Evolutionary conservation across 2,888 invertebrate genomes (phyloP).

Genomic region (Lochmaea capreae): DNA sequence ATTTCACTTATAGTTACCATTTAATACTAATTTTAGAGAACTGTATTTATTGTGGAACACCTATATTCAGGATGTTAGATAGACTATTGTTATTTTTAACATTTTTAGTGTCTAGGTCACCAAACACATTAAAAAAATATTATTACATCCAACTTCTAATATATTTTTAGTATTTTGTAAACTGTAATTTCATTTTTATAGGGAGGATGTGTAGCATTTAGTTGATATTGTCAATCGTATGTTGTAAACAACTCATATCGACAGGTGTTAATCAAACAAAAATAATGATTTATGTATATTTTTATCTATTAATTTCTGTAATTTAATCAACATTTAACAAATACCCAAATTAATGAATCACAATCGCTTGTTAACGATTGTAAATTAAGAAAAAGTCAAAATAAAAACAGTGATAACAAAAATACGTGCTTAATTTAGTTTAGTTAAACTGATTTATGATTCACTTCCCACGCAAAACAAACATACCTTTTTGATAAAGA

Average conservation of each 20-base stretch:
- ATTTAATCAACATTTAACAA: background rate
- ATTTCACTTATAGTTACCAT: background rate
- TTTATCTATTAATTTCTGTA: background rate
- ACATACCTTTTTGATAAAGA: too few species aligned
- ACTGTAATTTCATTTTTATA: background rate
- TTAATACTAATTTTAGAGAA: background rate
- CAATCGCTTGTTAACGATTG: too few species aligned
- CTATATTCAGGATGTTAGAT: constrained; percentile 15
- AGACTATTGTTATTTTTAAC: constrained; percentile 23
- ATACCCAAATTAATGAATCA: background rate
- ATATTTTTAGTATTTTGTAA: constrained; percentile 16
- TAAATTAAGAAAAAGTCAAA: background rate
- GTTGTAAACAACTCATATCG: background rate
- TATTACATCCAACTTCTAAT: constrained; percentile 17
- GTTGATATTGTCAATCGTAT: background rate
- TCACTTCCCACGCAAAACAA: background rate
- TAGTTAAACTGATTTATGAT: background rate
- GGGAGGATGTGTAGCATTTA: background rate
- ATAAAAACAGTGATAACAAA: background rate
- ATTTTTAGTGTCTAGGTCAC: constrained; percentile 36
- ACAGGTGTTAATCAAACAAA: too few species aligned
- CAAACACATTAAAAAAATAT: constrained; percentile 26
- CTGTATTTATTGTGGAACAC: background rate
- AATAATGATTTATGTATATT: background rate
- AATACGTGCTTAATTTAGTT: background rate